Conservation (phyloP, 2,113 vertebrate genomes). For the Rhagologus leucostigma region DNA sequence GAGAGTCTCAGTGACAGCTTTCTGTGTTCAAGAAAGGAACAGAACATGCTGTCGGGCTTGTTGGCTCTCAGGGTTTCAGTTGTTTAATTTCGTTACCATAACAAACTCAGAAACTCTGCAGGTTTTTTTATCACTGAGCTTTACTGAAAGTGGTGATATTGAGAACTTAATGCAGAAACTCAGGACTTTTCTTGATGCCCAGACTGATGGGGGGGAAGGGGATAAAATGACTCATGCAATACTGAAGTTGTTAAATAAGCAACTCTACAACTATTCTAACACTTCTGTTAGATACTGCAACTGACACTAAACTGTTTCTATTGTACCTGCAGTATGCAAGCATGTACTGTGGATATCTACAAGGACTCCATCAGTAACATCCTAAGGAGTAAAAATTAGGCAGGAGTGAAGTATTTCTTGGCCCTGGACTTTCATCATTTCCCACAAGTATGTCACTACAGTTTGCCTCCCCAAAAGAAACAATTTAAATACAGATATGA, state of each 20-base stretch:
- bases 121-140: neutral
- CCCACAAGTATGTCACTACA: neutral
- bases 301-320: neutral
- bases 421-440: neutral
- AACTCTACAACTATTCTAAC: neutral
- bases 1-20: neutral
- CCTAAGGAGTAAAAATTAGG: neutral
- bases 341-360: neutral
- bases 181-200: neutral
- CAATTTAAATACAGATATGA: neutral
- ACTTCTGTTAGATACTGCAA: neutral
- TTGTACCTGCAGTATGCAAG: neutral
- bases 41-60: neutral
- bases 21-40: neutral
- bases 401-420: neutral
- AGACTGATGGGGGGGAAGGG: neutral
- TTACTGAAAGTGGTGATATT: neutral
- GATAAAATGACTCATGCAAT: neutral
- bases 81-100: neutral
- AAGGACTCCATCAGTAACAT: neutral
- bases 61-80: neutral
- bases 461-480: neutral
- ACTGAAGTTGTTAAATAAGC: neutral
- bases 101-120: neutral
- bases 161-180: neutral